These are phyloP conservation scores for Vicugna pacos DNA, from an alignment of 2,113 vertebrate species.

Conservation along the genomic window DNA sequence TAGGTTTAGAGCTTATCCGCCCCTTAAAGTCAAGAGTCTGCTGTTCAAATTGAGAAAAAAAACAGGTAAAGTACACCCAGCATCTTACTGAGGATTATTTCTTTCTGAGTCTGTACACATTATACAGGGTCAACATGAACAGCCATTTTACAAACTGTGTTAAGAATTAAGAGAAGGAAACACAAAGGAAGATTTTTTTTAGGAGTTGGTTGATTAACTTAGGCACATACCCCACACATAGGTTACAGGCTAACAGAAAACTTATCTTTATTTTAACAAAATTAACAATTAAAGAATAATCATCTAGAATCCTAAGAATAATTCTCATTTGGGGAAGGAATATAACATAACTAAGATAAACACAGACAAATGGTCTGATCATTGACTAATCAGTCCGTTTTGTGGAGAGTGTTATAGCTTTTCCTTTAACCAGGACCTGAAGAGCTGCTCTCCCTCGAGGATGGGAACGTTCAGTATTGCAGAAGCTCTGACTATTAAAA, in stretches of 20 bases:
- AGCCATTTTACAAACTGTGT: neutral
- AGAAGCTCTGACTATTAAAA: slow-evolving; percentile 37
- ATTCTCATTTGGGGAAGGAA: neutral
- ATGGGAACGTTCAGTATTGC: neutral
- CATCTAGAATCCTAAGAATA: neutral
- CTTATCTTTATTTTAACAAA: neutral
- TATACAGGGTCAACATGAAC: neutral
- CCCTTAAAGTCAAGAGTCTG: neutral
- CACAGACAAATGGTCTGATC: slow-evolving; percentile 24
- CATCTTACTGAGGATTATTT: neutral
- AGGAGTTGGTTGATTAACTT: neutral
- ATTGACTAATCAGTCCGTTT: neutral
- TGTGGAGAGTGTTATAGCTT: neutral
- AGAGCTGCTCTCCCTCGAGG: neutral
- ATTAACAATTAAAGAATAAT: neutral
- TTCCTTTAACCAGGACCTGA: neutral
- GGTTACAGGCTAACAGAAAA: neutral
- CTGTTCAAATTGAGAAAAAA: neutral
- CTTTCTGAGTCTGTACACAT: neutral
- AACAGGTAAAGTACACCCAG: neutral
- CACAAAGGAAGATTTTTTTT: neutral
- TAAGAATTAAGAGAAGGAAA: slow-evolving; percentile 9
- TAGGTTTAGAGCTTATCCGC: neutral
- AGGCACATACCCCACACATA: neutral
- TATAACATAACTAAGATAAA: neutral